A percentile compares a stretch with the other conserved stretches of the same genome.
phyloP scores from a whole-genome alignment of 2,113 vertebrate species.

The Vulpes vulpes region DNA sequence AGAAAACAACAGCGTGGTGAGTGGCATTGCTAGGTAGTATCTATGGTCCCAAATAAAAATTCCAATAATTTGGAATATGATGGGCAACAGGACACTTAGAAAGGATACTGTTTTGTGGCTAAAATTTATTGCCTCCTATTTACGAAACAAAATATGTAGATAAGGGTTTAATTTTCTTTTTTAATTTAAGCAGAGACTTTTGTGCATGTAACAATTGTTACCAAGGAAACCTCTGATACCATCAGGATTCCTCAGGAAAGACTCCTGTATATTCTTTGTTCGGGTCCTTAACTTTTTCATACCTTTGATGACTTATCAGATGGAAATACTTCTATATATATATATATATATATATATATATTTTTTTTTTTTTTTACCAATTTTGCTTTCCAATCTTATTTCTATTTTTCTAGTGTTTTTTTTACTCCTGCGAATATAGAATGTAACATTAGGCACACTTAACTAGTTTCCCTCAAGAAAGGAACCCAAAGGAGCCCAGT shows the following conservation, averaged over 20 bases:
- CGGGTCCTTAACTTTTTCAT: neutral
- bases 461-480: neutral
- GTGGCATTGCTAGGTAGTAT: fast-evolving
- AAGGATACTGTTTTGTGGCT: neutral
- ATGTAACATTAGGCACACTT: constrained; percentile 14
- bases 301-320: constrained; percentile 8
- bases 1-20: neutral
- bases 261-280: neutral
- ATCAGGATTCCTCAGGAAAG: neutral
- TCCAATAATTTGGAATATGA: neutral
- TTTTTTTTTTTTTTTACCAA: neutral
- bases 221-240: neutral
- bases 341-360: neutral
- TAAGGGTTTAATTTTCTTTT: neutral
- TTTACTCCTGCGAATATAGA: neutral
- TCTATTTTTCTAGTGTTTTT: neutral
- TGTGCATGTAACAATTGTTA: neutral
- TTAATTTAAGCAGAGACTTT: neutral
- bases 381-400: neutral
- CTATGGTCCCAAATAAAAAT: neutral
- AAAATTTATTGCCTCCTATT: neutral
- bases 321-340: neutral
- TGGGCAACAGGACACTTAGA: neutral
- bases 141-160: neutral
- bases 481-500: neutral